Evolutionary conservation across 2,797 vertebrate genomes (phyloP), one percentile per base, ranked within the genome.

Genomic region (Avahi laniger): DNA sequence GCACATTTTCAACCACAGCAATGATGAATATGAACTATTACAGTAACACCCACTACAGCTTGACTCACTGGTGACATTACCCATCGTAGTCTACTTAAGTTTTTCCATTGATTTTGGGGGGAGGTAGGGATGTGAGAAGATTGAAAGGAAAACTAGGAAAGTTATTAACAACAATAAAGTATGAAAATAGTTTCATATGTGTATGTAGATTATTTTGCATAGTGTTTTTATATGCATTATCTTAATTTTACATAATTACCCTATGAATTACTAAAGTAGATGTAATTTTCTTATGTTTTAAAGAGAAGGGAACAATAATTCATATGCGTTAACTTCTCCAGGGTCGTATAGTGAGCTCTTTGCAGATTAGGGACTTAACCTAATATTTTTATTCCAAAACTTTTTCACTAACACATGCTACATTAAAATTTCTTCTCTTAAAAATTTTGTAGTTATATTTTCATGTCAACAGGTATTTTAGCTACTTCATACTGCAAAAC

Each of bases 21-120:
- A 82, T 26, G 72, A 91, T 48, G 90, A 91, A 81, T 81, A 83
- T 54, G 67, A 92, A 52, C 78, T 87, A 50, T 54, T 82, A 43
- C 43, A 79, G 65, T 75, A 94, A 78, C 46, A 46, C 93, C 80
- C 90, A 57, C 26, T 43, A n/a, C 2, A 4, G 76, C 84, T 76
- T 41, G 91, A 89, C 78, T 89, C 67, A 5, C 7, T 46, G 10
- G 3, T 48, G 33, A 15, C 57, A 83, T 78, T 28, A 52, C 30
- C 38, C 52, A 57, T 43, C 48, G 41, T 9, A 18, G 79, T 81
- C 63, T 46, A 3, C 78, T 96, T 24, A 22, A 13, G 24, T 43
- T 38, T 88, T 63, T 3, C 9, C 20, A 12, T 30, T 72, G n/a
- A 50, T 24, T 14, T 14, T 20, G 12, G 33, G 8, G 11, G 33